phyloP scores from a whole-genome alignment of 2,797 vertebrate species.

The Masticophis lateralis region DNA sequence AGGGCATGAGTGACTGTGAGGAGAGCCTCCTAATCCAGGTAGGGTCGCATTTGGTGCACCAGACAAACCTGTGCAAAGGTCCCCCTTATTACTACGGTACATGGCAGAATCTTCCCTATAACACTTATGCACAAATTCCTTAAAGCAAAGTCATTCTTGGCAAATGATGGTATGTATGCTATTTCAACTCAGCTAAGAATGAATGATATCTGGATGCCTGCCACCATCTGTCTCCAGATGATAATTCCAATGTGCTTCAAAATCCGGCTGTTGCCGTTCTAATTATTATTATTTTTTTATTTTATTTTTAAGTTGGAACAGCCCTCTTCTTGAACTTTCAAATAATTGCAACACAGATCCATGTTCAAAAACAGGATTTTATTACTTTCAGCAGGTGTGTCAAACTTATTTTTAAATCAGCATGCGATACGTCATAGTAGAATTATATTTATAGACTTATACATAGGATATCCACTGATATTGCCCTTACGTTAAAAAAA shows the following conservation, averaged over 20 bases:
- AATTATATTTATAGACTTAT: background rate
- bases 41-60: too few species aligned
- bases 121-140: conserved; percentile 44
- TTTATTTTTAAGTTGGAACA: background rate
- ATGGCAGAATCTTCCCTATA: conserved; percentile 56
- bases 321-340: background rate
- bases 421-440: background rate
- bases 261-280: background rate
- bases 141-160: background rate
- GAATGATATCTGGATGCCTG: conserved; percentile 70
- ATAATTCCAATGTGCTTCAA: conserved; percentile 65
- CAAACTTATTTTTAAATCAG: background rate
- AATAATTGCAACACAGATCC: background rate
- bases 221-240: conserved; percentile 67
- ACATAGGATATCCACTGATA: background rate
- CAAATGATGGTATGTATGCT: conserved; percentile 27
- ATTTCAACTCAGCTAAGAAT: conserved; percentile 61
- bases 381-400: background rate
- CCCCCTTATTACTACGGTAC: background rate
- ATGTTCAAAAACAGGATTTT: background rate
- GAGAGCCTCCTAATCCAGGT: too few species aligned
- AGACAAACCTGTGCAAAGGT: too few species aligned
- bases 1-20: too few species aligned
- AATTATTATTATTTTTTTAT: background rate
- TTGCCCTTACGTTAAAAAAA: background rate